A percentile compares a stretch with the other conserved stretches of the same genome.
Conservation (phyloP, 92 coral and sea anemone species). For the Porites cylindrica region DNA sequence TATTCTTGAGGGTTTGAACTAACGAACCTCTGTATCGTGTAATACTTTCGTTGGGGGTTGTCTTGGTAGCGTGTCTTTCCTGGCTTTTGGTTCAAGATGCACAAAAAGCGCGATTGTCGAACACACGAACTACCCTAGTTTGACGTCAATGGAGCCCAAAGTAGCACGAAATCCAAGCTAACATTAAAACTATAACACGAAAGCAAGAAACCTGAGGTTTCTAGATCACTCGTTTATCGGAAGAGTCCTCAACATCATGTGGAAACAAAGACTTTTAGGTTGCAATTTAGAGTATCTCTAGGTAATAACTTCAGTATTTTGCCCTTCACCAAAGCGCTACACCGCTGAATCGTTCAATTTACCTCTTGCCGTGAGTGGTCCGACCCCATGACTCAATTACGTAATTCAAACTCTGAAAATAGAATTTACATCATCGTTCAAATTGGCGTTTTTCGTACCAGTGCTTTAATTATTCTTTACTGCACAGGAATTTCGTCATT, state of each 20-base stretch:
- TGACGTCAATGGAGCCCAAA: constrained; percentile 36
- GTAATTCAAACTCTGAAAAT: constrained; percentile 6
- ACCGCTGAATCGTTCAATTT: neutral
- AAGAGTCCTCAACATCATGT: neutral
- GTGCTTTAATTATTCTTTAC: neutral
- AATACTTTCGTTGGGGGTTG: neutral
- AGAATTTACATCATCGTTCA: constrained; percentile 27
- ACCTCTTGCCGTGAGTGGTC: neutral
- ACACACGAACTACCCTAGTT: constrained; percentile 19
- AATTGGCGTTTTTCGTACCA: neutral
- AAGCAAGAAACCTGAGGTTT: neutral
- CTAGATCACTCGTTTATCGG: neutral
- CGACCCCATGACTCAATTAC: neutral
- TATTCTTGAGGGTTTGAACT: neutral
- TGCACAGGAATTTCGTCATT: neutral
- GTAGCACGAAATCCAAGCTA: constrained; percentile 37
- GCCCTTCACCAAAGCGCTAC: neutral
- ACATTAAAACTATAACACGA: constrained; percentile 25
- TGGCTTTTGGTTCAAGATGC: too few relatives aligned
- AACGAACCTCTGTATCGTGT: neutral
- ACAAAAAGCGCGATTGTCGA: neutral
- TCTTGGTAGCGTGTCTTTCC: constrained; percentile 33
- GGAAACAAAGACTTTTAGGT: neutral
- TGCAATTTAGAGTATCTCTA: neutral
- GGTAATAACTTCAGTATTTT: neutral